phyloP scores from a whole-genome alignment of 2,888 invertebrate genomes.

The Andrena fulva region DNA sequence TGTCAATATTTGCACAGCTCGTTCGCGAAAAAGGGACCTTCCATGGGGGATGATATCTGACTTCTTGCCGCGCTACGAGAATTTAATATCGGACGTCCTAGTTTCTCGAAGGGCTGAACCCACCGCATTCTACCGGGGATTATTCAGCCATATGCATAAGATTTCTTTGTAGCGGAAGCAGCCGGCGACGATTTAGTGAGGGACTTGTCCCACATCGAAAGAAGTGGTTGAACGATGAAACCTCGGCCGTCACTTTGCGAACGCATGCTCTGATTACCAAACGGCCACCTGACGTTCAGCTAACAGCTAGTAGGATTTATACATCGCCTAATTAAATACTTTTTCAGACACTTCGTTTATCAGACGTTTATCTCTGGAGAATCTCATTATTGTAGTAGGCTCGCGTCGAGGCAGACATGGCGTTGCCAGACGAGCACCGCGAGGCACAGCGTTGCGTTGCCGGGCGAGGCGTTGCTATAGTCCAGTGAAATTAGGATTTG shows the following conservation, averaged over 20 bases:
- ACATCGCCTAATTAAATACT: neutral
- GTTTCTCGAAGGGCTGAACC: conserved; percentile 51
- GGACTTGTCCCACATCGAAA: conserved; percentile 11
- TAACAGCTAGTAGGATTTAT: no score
- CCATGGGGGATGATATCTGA: conserved; percentile 37
- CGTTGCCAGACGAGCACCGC: no score
- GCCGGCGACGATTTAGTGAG: conserved; percentile 39
- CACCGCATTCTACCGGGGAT: conserved; percentile 47
- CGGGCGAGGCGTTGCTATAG: no score
- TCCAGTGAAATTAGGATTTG: no score
- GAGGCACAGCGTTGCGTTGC: no score
- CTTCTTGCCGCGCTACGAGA: conserved; percentile 54
- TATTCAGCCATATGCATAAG: conserved; percentile 56
- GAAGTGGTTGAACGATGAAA: conserved; percentile 14
- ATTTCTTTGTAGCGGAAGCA: conserved; percentile 47
- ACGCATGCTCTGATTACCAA: neutral
- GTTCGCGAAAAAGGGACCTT: conserved; percentile 42
- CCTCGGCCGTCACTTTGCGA: neutral
- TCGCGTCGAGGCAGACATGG: no score
- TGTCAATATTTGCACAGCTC: conserved; percentile 57
- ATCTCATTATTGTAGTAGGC: neutral
- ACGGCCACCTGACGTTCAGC: neutral
- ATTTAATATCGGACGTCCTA: conserved; percentile 67
- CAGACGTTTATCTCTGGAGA: neutral
- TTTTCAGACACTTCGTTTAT: neutral